Conservation (phyloP, 2,888 invertebrate genomes). For the Athetis lepigone region DNA sequence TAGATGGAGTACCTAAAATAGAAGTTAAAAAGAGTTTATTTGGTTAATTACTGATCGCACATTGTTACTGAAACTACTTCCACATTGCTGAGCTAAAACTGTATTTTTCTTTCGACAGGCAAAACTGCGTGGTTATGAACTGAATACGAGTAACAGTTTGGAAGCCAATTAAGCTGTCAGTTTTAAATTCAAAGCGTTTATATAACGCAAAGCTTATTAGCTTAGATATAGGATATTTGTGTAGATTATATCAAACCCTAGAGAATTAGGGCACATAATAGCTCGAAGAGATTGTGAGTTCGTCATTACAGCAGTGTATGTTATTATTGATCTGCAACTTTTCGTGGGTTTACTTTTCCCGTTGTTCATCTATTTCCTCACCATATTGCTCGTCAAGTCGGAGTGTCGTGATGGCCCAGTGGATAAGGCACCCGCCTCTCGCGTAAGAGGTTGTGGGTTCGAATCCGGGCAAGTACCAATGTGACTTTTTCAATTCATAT, state of each 20-base stretch:
- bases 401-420: too few species aligned
- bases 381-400: too few species aligned
- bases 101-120: constrained; percentile 41
- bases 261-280: constrained; percentile 9
- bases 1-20: background rate
- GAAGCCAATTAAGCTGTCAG: constrained; percentile 42
- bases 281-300: constrained; percentile 7
- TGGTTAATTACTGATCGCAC: background rate
- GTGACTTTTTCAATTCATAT: too few species aligned
- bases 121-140: constrained; percentile 39
- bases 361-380: background rate
- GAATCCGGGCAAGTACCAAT: too few species aligned
- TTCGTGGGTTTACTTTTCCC: constrained; percentile 4
- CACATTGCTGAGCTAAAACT: constrained; percentile 20
- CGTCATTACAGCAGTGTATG: constrained; percentile 8
- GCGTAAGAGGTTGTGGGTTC: too few species aligned
- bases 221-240: constrained; percentile 1
- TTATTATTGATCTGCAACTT: constrained; percentile 10
- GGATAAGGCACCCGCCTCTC: too few species aligned
- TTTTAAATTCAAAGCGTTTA: constrained; percentile 28
- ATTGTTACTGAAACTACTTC: constrained; percentile 25
- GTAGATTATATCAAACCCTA: constrained; percentile 1
- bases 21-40: background rate
- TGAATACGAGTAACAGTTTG: constrained; percentile 40
- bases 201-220: constrained; percentile 20